Conservation (phyloP, 2,888 invertebrate species). For the Lepetodrilus schrolli region DNA sequence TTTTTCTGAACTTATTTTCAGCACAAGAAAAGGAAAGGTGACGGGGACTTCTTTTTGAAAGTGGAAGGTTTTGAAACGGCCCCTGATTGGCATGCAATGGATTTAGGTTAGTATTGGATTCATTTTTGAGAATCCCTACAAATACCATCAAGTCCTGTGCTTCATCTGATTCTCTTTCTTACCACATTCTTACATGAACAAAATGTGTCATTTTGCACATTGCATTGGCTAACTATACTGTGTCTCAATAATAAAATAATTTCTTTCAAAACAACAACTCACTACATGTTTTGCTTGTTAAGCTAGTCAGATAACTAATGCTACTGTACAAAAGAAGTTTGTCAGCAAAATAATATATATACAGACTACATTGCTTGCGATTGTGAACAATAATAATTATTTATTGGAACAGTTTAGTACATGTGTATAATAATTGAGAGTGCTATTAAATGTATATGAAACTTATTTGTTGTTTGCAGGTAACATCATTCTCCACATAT, state of each 20-base stretch:
- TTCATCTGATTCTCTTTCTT: too few species aligned
- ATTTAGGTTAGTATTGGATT: conserved; percentile 82
- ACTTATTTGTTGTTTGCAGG: conserved; percentile 79
- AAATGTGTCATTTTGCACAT: too few species aligned
- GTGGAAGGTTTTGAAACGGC: conserved; percentile 81
- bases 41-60: conserved; percentile 81
- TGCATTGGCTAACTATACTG: background rate
- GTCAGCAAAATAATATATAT: too few species aligned
- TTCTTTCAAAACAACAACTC: background rate
- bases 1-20: conserved; percentile 76
- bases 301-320: background rate
- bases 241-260: background rate
- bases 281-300: background rate
- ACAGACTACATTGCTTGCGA: too few species aligned
- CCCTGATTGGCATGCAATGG: conserved; percentile 87
- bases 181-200: too few species aligned
- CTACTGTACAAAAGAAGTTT: too few species aligned
- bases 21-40: conserved; percentile 65
- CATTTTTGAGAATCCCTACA: background rate
- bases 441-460: too few species aligned
- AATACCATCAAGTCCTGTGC: background rate
- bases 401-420: too few species aligned
- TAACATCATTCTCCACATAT: conserved; percentile 93
- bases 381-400: too few species aligned
- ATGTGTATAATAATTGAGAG: too few species aligned